Percentiles rank a stretch among this genome's conserved stretches.
phyloP scores from a whole-genome alignment of 92 coral and sea anemone genomes.

The Siderastrea siderea region DNA sequence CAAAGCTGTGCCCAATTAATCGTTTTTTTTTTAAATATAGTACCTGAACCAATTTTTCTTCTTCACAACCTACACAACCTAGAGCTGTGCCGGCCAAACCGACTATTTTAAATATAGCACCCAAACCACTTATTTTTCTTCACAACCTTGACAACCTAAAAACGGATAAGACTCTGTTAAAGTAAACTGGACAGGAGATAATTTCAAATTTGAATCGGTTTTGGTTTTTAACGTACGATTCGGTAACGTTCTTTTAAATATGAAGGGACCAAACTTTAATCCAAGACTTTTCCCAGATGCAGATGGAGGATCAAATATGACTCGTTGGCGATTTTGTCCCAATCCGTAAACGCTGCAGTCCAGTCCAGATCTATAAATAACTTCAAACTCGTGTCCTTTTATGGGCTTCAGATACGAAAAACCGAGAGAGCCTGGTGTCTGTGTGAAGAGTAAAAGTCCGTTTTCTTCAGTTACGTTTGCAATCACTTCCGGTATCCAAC shows the following conservation, averaged over 20 bases:
- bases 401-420: conserved; percentile 80
- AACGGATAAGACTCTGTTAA: neutral
- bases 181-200: conserved; percentile 33
- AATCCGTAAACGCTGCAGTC: conserved; percentile 84
- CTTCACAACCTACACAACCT: no score
- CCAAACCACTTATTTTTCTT: neutral
- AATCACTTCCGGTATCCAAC: conserved; percentile 85
- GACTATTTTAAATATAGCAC: no score
- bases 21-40: no score
- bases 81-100: no score
- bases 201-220: neutral
- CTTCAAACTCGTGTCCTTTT: conserved; percentile 72
- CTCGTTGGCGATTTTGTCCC: conserved; percentile 93
- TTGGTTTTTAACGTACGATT: neutral
- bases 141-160: no score
- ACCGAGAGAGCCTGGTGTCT: conserved; percentile 88
- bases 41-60: no score
- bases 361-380: conserved; percentile 89
- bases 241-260: conserved; percentile 55
- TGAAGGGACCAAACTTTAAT: conserved; percentile 90
- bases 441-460: conserved; percentile 82
- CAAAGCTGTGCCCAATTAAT: no score
- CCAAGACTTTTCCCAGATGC: conserved; percentile 70
- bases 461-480: conserved; percentile 81
- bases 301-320: conserved; percentile 77